A percentile compares a stretch with the other conserved stretches of the same genome.
phyloP scores from a whole-genome alignment of 2,888 invertebrate species.

The Fabriciana adippe region DNA sequence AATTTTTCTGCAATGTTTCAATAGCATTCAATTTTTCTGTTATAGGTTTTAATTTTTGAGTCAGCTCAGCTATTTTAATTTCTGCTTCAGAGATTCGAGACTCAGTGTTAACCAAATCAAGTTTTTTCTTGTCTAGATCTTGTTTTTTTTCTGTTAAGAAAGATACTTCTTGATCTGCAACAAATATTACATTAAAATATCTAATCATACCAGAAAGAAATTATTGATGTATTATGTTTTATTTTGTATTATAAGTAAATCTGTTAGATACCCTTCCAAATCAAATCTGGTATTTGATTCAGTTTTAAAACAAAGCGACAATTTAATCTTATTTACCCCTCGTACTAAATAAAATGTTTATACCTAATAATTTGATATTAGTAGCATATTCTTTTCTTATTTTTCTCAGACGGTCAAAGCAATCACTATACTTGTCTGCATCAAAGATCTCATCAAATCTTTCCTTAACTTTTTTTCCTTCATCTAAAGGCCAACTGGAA shows the following conservation, averaged over 20 bases:
- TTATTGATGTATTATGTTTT: too few species aligned
- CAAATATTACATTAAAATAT: neutral
- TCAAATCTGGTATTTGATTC: too few species aligned
- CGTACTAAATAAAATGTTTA: conserved; percentile 33
- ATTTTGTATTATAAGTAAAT: too few species aligned
- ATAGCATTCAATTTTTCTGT: conserved; percentile 79
- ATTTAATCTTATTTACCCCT: neutral
- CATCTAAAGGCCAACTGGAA: conserved; percentile 97
- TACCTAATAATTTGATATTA: conserved; percentile 80
- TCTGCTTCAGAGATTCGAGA: conserved; percentile 84
- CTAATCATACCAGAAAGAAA: too few species aligned
- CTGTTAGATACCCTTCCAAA: too few species aligned
- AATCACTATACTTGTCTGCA: conserved; percentile 94
- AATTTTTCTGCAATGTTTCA: conserved; percentile 75
- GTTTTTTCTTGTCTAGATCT: conserved; percentile 83
- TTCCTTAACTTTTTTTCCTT: conserved; percentile 95
- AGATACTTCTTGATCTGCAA: conserved; percentile 77
- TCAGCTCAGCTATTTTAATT: conserved; percentile 80
- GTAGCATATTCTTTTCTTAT: conserved; percentile 83
- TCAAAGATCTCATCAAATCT: conserved; percentile 99
- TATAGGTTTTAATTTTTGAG: conserved; percentile 81
- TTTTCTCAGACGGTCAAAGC: conserved; percentile 88
- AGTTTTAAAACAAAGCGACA: too few species aligned
- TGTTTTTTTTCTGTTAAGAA: conserved; percentile 81
- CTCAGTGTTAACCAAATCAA: conserved; percentile 81